These are phyloP conservation scores for Tadarida brasiliensis DNA, from an alignment of 2,797 vertebrate species.

Conservation along the genomic window DNA sequence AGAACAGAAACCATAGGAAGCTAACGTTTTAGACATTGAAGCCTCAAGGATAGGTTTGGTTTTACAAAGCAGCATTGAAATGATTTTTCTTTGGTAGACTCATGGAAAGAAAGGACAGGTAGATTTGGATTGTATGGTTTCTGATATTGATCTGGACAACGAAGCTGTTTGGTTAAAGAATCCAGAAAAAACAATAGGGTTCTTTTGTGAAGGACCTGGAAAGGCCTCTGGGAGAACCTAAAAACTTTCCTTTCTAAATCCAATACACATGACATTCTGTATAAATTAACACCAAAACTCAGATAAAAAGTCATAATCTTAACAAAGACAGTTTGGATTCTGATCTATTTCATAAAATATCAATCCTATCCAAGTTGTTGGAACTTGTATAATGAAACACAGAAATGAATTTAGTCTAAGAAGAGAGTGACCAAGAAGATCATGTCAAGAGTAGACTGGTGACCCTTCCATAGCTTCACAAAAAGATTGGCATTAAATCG, in stretches of 20 bases:
- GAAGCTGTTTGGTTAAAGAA: background rate
- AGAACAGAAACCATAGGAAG: background rate
- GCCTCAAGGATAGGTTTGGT: background rate
- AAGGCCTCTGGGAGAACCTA: background rate
- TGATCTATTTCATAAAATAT: background rate
- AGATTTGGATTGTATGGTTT: background rate
- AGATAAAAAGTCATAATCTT: background rate
- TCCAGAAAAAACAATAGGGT: background rate
- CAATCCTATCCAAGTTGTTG: background rate
- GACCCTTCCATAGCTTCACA: background rate
- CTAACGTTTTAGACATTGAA: background rate
- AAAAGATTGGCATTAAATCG: background rate
- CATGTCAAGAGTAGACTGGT: background rate
- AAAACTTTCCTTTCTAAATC: background rate
- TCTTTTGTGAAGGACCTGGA: background rate
- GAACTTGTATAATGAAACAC: constrained; percentile 13
- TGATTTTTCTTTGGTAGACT: background rate
- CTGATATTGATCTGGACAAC: background rate
- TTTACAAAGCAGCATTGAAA: background rate
- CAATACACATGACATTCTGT: background rate
- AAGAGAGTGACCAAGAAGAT: background rate
- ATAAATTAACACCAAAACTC: background rate
- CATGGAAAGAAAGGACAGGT: constrained; percentile 1
- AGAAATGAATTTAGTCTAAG: constrained; percentile 1
- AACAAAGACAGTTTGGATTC: constrained; percentile 17